Conservation (phyloP, 2,113 vertebrate genomes). For the Tenrec ecaudatus region DNA sequence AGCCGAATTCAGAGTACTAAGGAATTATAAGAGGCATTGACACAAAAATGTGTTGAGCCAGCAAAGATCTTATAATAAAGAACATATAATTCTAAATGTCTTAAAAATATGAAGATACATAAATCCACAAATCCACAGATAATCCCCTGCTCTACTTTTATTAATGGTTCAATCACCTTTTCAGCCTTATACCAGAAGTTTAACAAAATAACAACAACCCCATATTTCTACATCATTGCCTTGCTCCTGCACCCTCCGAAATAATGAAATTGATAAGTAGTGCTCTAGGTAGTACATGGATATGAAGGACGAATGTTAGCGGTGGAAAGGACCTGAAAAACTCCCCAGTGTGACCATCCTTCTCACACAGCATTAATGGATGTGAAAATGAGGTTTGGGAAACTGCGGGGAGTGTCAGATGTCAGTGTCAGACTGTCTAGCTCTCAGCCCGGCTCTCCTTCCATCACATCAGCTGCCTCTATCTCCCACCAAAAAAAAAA, state of each 20-base stretch:
- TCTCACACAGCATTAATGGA: slow-evolving; percentile 31
- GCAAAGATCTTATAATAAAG: background rate
- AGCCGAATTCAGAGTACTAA: background rate
- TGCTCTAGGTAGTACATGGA: background rate
- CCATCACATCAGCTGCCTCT: background rate
- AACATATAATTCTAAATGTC: slow-evolving; percentile 10
- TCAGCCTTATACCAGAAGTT: background rate
- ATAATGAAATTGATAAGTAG: background rate
- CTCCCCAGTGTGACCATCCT: background rate
- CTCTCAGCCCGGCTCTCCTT: background rate
- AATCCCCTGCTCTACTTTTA: slow-evolving; percentile 1
- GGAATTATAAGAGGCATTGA: slow-evolving; percentile 4
- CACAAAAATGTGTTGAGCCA: slow-evolving; percentile 31
- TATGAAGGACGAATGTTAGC: background rate
- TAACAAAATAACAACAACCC: background rate
- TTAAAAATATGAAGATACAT: background rate
- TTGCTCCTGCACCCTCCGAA: background rate
- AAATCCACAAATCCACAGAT: background rate
- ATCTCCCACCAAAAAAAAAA: background rate
- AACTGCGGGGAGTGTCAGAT: slow-evolving; percentile 15
- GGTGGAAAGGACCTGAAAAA: background rate
- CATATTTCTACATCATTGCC: background rate
- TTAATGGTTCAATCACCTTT: background rate
- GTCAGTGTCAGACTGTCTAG: background rate
- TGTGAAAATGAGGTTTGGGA: slow-evolving; percentile 31